Conservation (phyloP, 1,140 invertebrate species). For the Eurosta solidaginis region DNA sequence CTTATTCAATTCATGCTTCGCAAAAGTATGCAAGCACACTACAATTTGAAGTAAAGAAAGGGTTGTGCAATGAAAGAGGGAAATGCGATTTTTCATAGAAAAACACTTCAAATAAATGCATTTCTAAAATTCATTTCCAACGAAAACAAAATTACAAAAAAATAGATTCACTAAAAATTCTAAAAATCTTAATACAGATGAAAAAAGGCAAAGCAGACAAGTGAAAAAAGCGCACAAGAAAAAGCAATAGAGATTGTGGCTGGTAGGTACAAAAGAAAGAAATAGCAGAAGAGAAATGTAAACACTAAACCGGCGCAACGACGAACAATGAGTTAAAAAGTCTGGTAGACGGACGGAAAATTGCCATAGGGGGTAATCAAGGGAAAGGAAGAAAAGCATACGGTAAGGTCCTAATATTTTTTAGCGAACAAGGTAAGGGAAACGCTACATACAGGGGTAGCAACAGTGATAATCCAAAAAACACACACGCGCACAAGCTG, state of each 20-base stretch:
- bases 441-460: slow-evolving; percentile 1
- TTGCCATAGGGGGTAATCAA: neutral
- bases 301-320: neutral
- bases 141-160: too few species aligned
- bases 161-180: too few species aligned
- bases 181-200: too few species aligned
- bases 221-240: neutral
- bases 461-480: slow-evolving; percentile 9
- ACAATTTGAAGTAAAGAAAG: too few species aligned
- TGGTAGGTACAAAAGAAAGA: neutral
- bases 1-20: too few species aligned
- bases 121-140: too few species aligned
- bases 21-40: too few species aligned
- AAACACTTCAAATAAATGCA: too few species aligned
- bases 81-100: too few species aligned
- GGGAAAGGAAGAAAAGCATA: neutral
- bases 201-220: neutral
- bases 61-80: too few species aligned
- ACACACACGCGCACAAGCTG: neutral
- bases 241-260: neutral
- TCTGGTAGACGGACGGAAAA: slow-evolving; percentile 27
- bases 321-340: slow-evolving; percentile 32
- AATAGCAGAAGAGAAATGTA: neutral
- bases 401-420: neutral
- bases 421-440: neutral